Evolutionary conservation across 2,113 vertebrate genomes (phyloP).

Genomic region (Pteropus alecto): DNA sequence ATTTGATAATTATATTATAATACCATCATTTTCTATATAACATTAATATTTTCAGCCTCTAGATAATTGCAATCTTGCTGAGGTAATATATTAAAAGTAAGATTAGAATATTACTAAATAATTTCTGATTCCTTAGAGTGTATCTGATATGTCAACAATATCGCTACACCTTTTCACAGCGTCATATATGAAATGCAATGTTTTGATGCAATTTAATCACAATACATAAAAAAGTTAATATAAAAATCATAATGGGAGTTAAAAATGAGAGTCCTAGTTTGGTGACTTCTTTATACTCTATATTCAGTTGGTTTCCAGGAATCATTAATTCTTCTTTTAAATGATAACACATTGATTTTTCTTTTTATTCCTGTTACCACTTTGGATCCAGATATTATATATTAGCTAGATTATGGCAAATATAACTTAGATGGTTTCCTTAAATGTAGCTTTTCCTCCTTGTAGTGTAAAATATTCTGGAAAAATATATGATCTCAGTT

Average conservation of each 20-base stretch:
- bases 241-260: not conserved
- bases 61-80: not conserved
- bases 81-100: not conserved
- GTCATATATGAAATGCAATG: not conserved
- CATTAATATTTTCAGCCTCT: not conserved
- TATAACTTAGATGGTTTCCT: not conserved
- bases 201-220: not conserved
- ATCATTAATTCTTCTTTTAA: not conserved
- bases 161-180: not conserved
- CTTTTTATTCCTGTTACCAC: not conserved
- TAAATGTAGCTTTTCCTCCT: not conserved
- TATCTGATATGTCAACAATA: not conserved
- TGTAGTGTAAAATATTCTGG: not conserved
- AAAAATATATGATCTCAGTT: not conserved
- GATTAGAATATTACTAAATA: not conserved
- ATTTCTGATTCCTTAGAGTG: not conserved
- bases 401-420: not conserved
- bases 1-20: too few species aligned
- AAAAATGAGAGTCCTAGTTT: not conserved
- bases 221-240: not conserved
- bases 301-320: not conserved
- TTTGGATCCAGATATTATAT: not conserved
- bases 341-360: not conserved
- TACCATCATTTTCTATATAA: not conserved
- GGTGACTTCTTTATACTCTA: not conserved